Evolutionary conservation across 2,113 vertebrate genomes (phyloP), one percentile per base, ranked within the genome.

Genomic region (Hippocampus zosterae): DNA sequence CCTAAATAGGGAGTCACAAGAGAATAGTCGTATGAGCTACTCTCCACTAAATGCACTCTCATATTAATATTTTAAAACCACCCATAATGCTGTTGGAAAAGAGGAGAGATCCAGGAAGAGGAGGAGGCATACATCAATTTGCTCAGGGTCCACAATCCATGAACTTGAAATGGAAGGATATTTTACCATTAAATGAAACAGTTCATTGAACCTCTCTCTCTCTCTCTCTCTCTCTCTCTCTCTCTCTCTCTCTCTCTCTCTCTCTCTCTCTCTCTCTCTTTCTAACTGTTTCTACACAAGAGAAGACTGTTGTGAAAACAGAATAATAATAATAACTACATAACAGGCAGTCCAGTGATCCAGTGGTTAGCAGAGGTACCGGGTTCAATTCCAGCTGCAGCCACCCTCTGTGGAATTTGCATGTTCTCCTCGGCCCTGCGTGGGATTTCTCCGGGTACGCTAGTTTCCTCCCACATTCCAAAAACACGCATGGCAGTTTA

Each of bases 21-120:
- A 96, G 96, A 95, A 94, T 94, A 93, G 92, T 89, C 92, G 89
- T 90, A 91, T 88, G 77, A 94, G 94, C 94, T 93, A 93, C 95
- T 95, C 94, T 92, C 94, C 90, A 92, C 95, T 96, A 98, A 99
- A 99, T 99, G 96, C 95, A 96, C 95, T 97, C 93, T 95, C 94
- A 95, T 96, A 99, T 99, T 97, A 98, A 98, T 98, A 98, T 98
- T 99, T 98, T 95, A 99, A 96, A 97, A 96, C 92, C 80, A 69
- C 93, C 96, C 94, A 95, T 98, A 98, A 98, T 98, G 96, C 93
- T 92, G 94, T 93, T 92, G 91, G 90, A 80, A 68, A 75, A 52
- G 68, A 60, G 62, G 70, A 61, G 67, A 66, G 69, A 65, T 74
- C 48, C 65, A 69, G 40, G 65, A 83, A 55, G 68, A 94, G 86